Evolutionary conservation across 1,140 invertebrate species (phyloP), one percentile per base, ranked within the genome.

Genomic region (Zaprionus capensis): DNA sequence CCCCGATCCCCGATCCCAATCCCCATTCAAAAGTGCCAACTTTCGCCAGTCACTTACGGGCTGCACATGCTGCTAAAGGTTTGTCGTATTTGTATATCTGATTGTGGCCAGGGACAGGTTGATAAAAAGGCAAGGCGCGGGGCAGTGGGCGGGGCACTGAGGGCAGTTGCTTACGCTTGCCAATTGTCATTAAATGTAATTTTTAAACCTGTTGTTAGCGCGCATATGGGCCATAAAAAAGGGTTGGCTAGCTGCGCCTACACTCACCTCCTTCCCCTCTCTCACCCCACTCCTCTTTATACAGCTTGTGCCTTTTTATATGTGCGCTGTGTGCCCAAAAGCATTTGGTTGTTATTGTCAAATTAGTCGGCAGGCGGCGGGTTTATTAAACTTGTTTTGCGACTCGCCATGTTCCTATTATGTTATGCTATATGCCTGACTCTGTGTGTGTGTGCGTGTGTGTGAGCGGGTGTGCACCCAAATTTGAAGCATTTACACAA

Each of bases 151-250:
- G 15, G 38, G n/a, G 41, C n/a, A 7, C 41, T 15, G 5, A n/a
- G 12, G 38, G 24, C 41, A 41, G 9, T 17, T 6, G 28, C 20
- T 63, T 69, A 57, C 61, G 65, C 41, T 36, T 66, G 80, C 83
- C 83, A 87, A 88, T 87, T 87, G 84, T 90, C 85, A 88, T 88
- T 88, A 88, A 88, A 88, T 85, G 86, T 88, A 88, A 88, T 88
- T 88, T 90, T 88, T 88, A 88, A 87, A 88, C 85, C 86, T 88
- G 85, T 88, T 88, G 85, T 88, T 88, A 85, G 81, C 81, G 46
- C 38, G 75, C 80, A 84, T 88, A 85, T 88, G 81, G 73, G 78
- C 71, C 84, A 73, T 88, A 88, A 84, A 87, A 85, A 84, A 88
- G 83, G 82, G 83, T 80, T 69, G 36, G 57, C 65, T 46, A 55